Evolutionary conservation across 1,140 invertebrate species (phyloP), one percentile per base, ranked within the genome.

Genomic region (Hypsibius dujardini): DNA sequence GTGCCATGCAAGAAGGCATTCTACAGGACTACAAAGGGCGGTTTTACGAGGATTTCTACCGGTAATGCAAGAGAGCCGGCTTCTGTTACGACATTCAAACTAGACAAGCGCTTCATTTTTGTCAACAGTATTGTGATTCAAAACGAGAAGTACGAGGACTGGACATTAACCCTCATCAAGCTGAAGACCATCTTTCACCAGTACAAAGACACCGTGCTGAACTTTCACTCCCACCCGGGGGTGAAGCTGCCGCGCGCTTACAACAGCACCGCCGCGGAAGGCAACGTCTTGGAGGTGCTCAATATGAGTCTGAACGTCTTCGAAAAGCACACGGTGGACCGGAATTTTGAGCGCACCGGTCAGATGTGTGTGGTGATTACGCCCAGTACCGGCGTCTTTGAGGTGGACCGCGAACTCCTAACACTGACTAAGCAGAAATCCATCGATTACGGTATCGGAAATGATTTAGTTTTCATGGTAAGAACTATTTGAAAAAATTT

Each of bases 251-350:
- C 92, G 0, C 85, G 85, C 72, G 90, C 90, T 28, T 86, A 85
- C 2, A 95, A 95, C 80, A 97, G 92, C 0, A 90, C 89, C 14
- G 92, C 95, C 14, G 87, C 90, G 0, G 75, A 97, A 80, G 95
- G 95, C 62, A 99, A 98, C 79, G 98, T 98, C 80, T 82, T 98
- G 28, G 95, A 98, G 85, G 94, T 97, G 1, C 81, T 98, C 0
- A 98, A 98, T 79, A 95, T 98, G 87, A 94, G 93, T 70, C 83
- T 97, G 67, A 97, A 97, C 84, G 90, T 96, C 0, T 99, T 98
- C 82, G 95, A 98, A 79, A 95, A 95, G 78, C 95, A 98, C 80
- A 97, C 95, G 78, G 79, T 96, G 71, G 95, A 98, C 80, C 83
- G 95, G 73, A 95, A 92, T 79, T 97, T 98, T 80, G 95, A 99